phyloP scores from a whole-genome alignment of 2,888 invertebrate species.

The Anticlea derivata region DNA sequence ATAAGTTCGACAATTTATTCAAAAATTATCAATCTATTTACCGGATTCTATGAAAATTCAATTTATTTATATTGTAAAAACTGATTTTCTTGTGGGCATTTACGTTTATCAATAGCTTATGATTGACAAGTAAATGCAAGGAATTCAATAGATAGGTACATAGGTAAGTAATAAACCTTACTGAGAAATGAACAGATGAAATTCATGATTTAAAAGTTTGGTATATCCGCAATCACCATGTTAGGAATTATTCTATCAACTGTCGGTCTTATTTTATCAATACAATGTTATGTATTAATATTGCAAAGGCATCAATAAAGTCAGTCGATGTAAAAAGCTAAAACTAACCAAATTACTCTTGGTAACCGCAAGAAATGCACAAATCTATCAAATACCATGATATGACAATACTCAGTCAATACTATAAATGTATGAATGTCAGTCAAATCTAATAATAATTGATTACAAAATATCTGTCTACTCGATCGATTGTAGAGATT shows the following conservation, averaged over 20 bases:
- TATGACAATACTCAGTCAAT: constrained; percentile 36
- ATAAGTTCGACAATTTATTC: constrained; percentile 44
- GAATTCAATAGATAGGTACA: not conserved
- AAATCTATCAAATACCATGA: constrained; percentile 23
- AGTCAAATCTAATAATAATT: constrained; percentile 40
- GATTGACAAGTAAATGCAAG: constrained; percentile 43
- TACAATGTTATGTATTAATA: constrained; percentile 7
- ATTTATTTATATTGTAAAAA: constrained; percentile 10
- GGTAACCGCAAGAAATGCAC: constrained; percentile 24
- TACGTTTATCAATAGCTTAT: constrained; percentile 44
- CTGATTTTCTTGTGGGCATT: constrained; percentile 39
- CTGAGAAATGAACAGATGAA: too few species aligned
- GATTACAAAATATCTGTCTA: constrained; percentile 34
- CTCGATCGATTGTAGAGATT: constrained; percentile 25
- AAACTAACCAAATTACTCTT: constrained; percentile 16
- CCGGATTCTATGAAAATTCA: constrained; percentile 1
- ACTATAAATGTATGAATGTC: constrained; percentile 33
- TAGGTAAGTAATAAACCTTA: not conserved
- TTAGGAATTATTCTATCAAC: constrained; percentile 12
- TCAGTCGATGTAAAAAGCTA: constrained; percentile 25
- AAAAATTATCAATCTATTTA: constrained; percentile 43
- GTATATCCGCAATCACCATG: constrained; percentile 17
- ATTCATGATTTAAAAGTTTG: constrained; percentile 9
- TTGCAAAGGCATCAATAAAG: constrained; percentile 7
- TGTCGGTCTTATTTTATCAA: constrained; percentile 10